Percentiles rank a stretch among this genome's conserved stretches.
Conservation (phyloP, 2,888 invertebrate species). For the Cheilosia variabilis region DNA sequence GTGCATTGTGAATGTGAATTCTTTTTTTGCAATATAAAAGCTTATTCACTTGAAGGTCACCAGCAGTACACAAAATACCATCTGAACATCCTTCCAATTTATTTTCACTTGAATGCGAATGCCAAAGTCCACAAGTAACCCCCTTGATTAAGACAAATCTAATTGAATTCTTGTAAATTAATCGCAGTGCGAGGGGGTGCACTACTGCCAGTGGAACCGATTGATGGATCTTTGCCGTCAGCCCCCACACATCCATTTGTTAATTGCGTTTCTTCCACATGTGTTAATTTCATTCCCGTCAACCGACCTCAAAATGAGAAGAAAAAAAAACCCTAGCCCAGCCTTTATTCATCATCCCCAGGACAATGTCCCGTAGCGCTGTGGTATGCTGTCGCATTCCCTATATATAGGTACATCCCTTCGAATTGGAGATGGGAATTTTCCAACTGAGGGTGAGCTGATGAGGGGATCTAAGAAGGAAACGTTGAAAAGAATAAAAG, state of each 20-base stretch:
- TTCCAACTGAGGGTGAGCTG: not conserved
- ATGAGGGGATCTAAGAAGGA: not conserved
- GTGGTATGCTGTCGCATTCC: slow-evolving; percentile 1
- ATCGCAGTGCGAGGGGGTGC: slow-evolving; percentile 11
- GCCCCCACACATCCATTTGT: slow-evolving; percentile 15
- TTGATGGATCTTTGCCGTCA: slow-evolving; percentile 18
- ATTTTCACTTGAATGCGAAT: slow-evolving; percentile 3
- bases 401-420: not conserved
- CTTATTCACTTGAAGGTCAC: slow-evolving; percentile 57
- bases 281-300: slow-evolving; percentile 58
- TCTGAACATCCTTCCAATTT: slow-evolving; percentile 30
- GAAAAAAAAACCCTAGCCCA: not conserved
- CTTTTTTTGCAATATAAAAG: slow-evolving; percentile 8
- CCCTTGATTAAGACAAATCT: slow-evolving; percentile 36
- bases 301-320: slow-evolving; percentile 26
- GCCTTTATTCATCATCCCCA: not conserved
- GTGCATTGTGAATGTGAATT: slow-evolving; percentile 16
- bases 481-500: not conserved
- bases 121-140: not conserved
- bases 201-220: slow-evolving; percentile 2
- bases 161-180: slow-evolving; percentile 32
- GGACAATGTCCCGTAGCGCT: slow-evolving; percentile 40
- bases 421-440: not conserved
- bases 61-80: not conserved
- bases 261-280: slow-evolving; percentile 60